These are phyloP conservation scores for Ophioninae sp. DNA, from an alignment of 2,888 invertebrate species.

Conservation along the genomic window DNA sequence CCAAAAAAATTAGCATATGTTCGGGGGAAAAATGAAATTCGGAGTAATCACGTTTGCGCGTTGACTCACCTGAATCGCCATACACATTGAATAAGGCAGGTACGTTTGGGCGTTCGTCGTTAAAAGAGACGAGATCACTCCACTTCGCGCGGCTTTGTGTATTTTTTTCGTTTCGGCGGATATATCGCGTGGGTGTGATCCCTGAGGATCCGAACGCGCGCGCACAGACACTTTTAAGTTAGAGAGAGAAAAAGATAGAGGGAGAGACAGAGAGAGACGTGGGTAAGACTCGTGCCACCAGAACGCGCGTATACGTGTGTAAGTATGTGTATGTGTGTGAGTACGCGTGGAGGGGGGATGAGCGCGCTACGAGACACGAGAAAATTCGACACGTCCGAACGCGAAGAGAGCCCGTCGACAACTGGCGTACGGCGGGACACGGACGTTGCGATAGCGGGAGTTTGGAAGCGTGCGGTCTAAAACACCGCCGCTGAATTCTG, in stretches of 20 bases:
- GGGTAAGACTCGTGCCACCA: neutral
- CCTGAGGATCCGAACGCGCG: constrained; percentile 2
- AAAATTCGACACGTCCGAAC: constrained; percentile 69
- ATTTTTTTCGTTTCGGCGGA: constrained; percentile 5
- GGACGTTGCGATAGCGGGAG: neutral
- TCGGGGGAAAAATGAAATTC: no score
- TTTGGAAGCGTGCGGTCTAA: neutral
- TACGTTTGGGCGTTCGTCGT: constrained; percentile 79
- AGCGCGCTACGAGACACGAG: constrained; percentile 57
- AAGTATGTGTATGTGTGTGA: no score
- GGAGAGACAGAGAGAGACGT: neutral
- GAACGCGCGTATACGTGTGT: constrained; percentile 20
- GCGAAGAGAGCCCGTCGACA: constrained; percentile 75
- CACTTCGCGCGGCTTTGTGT: constrained; percentile 67
- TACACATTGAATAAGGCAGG: constrained; percentile 90
- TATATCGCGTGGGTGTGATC: constrained; percentile 28
- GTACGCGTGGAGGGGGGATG: constrained; percentile 22
- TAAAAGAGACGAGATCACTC: constrained; percentile 76
- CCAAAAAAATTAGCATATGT: no score
- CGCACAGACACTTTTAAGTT: constrained; percentile 24
- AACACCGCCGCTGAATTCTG: no score
- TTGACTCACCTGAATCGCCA: constrained; percentile 91
- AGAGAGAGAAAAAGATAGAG: no score
- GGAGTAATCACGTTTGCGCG: neutral
- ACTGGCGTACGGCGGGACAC: constrained; percentile 66